Evolutionary conservation across 2,797 vertebrate genomes (phyloP).

Genomic region (Notamacropus eugenii): DNA sequence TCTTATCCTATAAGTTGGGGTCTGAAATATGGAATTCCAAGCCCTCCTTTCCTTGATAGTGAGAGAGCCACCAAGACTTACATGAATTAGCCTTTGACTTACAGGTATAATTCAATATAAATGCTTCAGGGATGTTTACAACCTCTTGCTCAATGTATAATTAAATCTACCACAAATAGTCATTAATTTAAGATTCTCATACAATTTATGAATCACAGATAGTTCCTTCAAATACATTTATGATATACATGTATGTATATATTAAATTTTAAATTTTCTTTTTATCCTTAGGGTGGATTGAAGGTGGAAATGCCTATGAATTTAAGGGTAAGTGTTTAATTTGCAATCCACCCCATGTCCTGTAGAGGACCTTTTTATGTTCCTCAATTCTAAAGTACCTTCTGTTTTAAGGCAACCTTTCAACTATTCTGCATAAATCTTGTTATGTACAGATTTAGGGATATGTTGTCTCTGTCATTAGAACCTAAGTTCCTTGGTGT

Average conservation of each 20-base stretch:
- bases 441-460: background rate
- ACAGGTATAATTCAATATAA: background rate
- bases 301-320: constrained; percentile 90
- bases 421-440: background rate
- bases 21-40: background rate
- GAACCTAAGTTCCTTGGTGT: background rate
- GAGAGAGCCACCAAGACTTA: background rate
- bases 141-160: background rate
- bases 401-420: background rate
- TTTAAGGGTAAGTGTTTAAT: constrained; percentile 87
- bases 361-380: background rate
- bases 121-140: background rate
- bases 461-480: background rate
- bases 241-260: background rate
- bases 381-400: background rate
- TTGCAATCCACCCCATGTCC: background rate
- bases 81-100: background rate
- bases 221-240: constrained; percentile 16
- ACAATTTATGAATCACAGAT: background rate
- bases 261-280: constrained; percentile 58
- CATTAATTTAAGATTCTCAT: constrained; percentile 37
- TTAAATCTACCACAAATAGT: constrained; percentile 17
- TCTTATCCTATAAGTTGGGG: no score
- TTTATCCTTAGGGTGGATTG: constrained; percentile 86
- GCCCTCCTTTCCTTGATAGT: background rate